Base-by-base conservation (phyloP, 64 coral and sea anemone genomes). In the Stichodactyla helianthus region DNA sequence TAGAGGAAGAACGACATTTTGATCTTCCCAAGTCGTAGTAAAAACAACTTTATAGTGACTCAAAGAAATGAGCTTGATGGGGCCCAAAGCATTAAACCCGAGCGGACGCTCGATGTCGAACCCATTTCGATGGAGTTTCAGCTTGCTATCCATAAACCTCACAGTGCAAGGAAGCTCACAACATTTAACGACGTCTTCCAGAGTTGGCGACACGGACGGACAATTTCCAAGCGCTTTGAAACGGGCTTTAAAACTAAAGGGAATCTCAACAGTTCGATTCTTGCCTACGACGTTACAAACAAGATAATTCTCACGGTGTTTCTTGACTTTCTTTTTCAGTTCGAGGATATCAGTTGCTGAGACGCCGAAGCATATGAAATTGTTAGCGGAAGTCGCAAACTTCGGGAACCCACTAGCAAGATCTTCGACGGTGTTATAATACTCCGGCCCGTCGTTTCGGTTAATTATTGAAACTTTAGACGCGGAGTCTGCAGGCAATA, bases 11-110 rank as follows among this genome's bases (percentile, higher is more conserved):
- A 74, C 68, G 12, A 25, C 26, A 8, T 74, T 74, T 74, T 14
- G 68, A 4, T 74, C 68, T 74, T 74, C 68, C 68, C 68, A 74
- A 27, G 68, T 74, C 26, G 68, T 74, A 10, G 68, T 74, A 19
- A 74, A 74, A 74, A 74, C 68, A 74, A 74, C 68, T 31, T 74
- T 74, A 13, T 28, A 74, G 68, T 74, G 68, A 74, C 27, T 74
- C 6, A 74, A 2, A 4, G 68, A 74, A 74, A 27, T n/a, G 27
- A 74, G 68, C 26, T 31, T 74, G 27, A 74, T 23, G 4, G 68
- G n/a, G 7, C 68, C 68, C 23, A 74, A 27, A 31, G 8, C 1
- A 31, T 10, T 19, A 11, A 74, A 74, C 25, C 68, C 68, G 27
- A 23, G 11, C 6, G 68, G 26, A 68, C 63, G 63, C 10, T 74